Evolutionary conservation across 2,888 invertebrate species (phyloP), one percentile per base, ranked within the genome.

Genomic region (Lepetodrilus schrolli): DNA sequence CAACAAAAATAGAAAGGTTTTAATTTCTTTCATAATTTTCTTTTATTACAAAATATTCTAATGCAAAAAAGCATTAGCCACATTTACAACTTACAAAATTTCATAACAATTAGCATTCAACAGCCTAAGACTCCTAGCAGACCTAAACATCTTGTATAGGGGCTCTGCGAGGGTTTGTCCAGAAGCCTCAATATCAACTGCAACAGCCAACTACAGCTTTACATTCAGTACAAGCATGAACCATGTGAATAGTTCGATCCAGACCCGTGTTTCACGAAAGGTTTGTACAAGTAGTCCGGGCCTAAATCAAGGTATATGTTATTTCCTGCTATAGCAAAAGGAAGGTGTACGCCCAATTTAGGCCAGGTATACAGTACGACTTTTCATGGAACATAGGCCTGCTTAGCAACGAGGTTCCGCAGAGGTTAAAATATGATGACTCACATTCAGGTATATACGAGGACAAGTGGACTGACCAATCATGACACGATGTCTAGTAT

Each of bases 11-110:
- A 43, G 17, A 43, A 17, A 43, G 17, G 3, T 17, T 38, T 10
- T 10, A 43, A 43, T 17, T 17, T 17, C 7, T 43, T 43, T 43
- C 17, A 43, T 43, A 23, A 38, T 72, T 72, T 58, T 51, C 20
- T 74, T 74, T 74, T 74, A 74, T 74, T 74, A 74, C 72, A 74
- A 74, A 74, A 72, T 74, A 66, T 74, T 66, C 50, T 72, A 66
- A 72, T 68, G 72, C 72, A 72, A 50, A 68, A 70, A 30, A 74
- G 70, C 65, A 74, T 47, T 38, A 43, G 47, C 74, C 47, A 74
- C 70, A 70, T 58, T 51, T 74, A 74, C 73, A 73, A 66, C 73
- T 66, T 73, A 73, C 70, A 74, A 74, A 73, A 74, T 70, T 51
- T 74, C 43, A 70, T 70, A 74, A 74, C 70, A 74, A 74, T 66